These are phyloP conservation scores for Tetragnatha versicolor DNA, from an alignment of 1,140 invertebrate genomes.

Conservation along the genomic window DNA sequence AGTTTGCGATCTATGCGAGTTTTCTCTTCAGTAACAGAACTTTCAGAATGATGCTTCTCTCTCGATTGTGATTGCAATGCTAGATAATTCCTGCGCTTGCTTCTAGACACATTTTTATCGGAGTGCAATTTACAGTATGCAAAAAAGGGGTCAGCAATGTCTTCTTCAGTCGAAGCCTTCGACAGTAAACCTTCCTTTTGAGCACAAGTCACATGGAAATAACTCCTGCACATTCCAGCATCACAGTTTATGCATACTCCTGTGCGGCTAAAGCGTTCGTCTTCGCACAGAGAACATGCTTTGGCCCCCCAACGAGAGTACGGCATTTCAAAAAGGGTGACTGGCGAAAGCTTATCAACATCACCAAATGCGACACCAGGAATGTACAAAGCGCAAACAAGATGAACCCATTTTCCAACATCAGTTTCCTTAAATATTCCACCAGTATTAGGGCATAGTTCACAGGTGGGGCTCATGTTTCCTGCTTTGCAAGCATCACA, in stretches of 20 bases:
- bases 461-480: slow-evolving; percentile 81
- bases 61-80: slow-evolving; percentile 83
- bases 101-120: slow-evolving; percentile 63
- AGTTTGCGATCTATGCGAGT: slow-evolving; percentile 66
- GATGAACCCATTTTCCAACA: slow-evolving; percentile 82
- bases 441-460: slow-evolving; percentile 83
- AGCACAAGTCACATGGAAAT: slow-evolving; percentile 98
- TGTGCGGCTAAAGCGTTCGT: slow-evolving; percentile 83
- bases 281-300: slow-evolving; percentile 84
- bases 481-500: slow-evolving; percentile 97
- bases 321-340: slow-evolving; percentile 93
- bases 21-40: slow-evolving; percentile 61
- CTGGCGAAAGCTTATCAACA: slow-evolving; percentile 77
- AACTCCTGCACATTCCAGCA: slow-evolving; percentile 95
- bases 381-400: slow-evolving; percentile 95
- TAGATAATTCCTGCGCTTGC: slow-evolving; percentile 82
- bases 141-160: slow-evolving; percentile 96
- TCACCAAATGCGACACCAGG: slow-evolving; percentile 97
- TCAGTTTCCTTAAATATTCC: slow-evolving; percentile 60
- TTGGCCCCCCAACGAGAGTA: slow-evolving; percentile 95
- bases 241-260: slow-evolving; percentile 97
- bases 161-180: slow-evolving; percentile 89
- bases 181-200: slow-evolving; percentile 91
- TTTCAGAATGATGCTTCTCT: slow-evolving; percentile 63
- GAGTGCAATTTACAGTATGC: slow-evolving; percentile 85